A percentile compares a stretch with the other conserved stretches of the same genome.
These are phyloP conservation scores for Drosophila histrio DNA, from an alignment of 2,888 invertebrate genomes.

Conservation along the genomic window DNA sequence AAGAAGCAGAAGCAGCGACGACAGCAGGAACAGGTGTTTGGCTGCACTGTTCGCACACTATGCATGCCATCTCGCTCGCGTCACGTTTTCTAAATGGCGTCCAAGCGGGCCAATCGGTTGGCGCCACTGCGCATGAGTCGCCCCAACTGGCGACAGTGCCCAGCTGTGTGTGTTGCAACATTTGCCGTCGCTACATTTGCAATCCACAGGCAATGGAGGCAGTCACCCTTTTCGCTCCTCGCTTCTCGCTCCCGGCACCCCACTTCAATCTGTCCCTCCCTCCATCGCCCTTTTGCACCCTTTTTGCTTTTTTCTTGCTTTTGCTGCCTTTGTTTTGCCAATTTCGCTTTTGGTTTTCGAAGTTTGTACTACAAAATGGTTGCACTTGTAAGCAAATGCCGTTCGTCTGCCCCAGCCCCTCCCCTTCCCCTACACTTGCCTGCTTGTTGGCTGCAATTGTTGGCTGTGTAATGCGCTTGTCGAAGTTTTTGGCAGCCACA, in stretches of 20 bases:
- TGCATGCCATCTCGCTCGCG: slow-evolving; percentile 41
- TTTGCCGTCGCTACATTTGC: slow-evolving; percentile 55
- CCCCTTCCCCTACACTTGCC: not conserved
- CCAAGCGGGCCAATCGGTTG: slow-evolving; percentile 83
- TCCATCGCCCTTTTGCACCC: not conserved
- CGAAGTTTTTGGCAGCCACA: slow-evolving; percentile 73
- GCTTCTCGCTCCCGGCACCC: too few relatives aligned
- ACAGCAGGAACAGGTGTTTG: slow-evolving; percentile 68
- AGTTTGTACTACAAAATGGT: slow-evolving; percentile 82
- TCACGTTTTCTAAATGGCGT: slow-evolving; percentile 82
- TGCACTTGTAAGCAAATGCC: slow-evolving; percentile 78
- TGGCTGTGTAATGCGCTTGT: slow-evolving; percentile 76
- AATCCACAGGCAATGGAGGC: slow-evolving; percentile 54
- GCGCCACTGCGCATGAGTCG: slow-evolving; percentile 80
- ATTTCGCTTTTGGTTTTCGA: slow-evolving; percentile 80
- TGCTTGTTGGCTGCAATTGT: slow-evolving; percentile 60
- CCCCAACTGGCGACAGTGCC: slow-evolving; percentile 22
- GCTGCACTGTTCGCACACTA: slow-evolving; percentile 49
- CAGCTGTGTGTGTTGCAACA: slow-evolving; percentile 22
- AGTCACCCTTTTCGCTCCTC: slow-evolving; percentile 26
- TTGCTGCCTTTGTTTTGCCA: slow-evolving; percentile 66
- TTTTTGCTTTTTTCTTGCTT: not conserved
- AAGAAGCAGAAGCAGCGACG: slow-evolving; percentile 7
- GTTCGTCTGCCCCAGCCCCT: slow-evolving; percentile 31
- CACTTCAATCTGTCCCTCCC: not conserved